phyloP scores from a whole-genome alignment of 1,140 invertebrate genomes.

The Drosophila bipectinata region DNA sequence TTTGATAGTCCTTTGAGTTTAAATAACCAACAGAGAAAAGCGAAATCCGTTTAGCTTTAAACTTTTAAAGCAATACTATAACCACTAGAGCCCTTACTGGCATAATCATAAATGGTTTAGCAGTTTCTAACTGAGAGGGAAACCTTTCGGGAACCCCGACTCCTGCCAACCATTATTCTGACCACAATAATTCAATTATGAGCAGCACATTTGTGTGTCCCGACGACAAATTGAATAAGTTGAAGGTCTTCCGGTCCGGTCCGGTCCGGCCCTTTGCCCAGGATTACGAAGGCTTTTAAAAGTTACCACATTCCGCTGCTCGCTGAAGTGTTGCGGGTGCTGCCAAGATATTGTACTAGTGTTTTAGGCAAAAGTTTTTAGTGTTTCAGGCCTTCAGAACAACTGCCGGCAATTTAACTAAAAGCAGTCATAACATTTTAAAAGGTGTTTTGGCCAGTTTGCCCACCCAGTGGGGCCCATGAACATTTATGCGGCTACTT shows the following conservation, averaged over 20 bases:
- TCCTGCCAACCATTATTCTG: conserved; percentile 9
- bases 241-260: conserved; percentile 46
- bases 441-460: conserved; percentile 57
- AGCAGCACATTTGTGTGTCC: conserved; percentile 38
- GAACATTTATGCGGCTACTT: conserved; percentile 71
- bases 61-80: neutral
- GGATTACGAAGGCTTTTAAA: conserved; percentile 53
- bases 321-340: conserved; percentile 41
- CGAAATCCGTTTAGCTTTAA: neutral
- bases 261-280: conserved; percentile 3
- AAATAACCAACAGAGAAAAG: neutral
- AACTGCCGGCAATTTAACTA: conserved; percentile 69
- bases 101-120: conserved; percentile 31
- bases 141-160: conserved; percentile 27
- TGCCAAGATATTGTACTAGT: conserved; percentile 66
- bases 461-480: conserved; percentile 25
- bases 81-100: neutral
- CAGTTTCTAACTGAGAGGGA: neutral
- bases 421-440: conserved; percentile 71
- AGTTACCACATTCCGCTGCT: conserved; percentile 19
- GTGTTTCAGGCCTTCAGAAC: conserved; percentile 46
- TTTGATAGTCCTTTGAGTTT: neutral
- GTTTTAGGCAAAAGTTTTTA: conserved; percentile 44
- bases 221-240: conserved; percentile 66
- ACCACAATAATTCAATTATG: conserved; percentile 58